These are phyloP conservation scores for Actenoides lindsayi DNA, from an alignment of 2,113 vertebrate genomes.

Conservation along the genomic window DNA sequence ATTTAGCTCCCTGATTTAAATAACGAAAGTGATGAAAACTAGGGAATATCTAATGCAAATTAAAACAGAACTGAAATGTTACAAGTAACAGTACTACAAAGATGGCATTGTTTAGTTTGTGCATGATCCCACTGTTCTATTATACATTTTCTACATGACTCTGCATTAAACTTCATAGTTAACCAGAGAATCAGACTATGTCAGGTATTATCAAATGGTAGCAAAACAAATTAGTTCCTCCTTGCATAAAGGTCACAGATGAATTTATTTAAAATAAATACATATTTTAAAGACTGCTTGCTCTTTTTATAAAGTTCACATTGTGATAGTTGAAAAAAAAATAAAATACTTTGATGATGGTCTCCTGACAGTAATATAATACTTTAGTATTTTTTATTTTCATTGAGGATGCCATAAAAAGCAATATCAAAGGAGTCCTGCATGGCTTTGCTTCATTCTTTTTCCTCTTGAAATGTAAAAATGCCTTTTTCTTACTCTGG, in stretches of 20 bases:
- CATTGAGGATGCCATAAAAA: background rate
- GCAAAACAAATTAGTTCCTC: background rate
- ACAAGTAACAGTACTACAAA: background rate
- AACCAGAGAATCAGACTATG: background rate
- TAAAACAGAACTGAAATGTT: background rate
- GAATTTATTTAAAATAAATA: background rate
- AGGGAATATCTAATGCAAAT: background rate
- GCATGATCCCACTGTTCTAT: background rate
- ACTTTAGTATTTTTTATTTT: background rate
- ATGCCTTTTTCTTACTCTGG: background rate
- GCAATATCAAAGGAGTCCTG: background rate
- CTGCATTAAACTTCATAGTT: background rate
- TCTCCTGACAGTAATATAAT: background rate
- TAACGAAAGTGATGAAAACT: background rate
- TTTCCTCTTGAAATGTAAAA: background rate
- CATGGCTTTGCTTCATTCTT: background rate
- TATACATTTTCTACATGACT: background rate
- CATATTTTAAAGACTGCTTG: background rate
- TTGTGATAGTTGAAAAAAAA: background rate
- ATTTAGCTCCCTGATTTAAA: background rate
- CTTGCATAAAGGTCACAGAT: background rate
- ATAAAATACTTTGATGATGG: background rate
- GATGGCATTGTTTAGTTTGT: background rate
- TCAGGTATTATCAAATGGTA: background rate
- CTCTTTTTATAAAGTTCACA: background rate